A percentile compares a stretch with the other conserved stretches of the same genome.
phyloP scores from a whole-genome alignment of 1,140 invertebrate genomes.

The Heliothis virescens region DNA sequence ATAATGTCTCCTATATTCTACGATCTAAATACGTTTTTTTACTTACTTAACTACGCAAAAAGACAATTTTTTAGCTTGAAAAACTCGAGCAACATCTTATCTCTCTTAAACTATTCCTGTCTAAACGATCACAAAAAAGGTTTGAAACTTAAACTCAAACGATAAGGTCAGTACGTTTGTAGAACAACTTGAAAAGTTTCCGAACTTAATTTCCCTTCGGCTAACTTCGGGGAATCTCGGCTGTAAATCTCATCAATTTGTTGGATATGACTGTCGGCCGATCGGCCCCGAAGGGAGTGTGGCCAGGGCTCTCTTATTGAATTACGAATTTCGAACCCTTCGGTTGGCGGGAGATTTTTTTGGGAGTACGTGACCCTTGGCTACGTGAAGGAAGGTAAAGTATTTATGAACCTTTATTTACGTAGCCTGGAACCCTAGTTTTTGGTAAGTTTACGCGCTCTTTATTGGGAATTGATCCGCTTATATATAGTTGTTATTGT shows the following conservation, averaged over 20 bases:
- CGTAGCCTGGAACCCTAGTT: constrained; percentile 26
- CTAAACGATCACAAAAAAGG: constrained; percentile 35
- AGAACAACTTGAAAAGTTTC: constrained; percentile 64
- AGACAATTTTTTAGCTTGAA: too few relatives aligned
- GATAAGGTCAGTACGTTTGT: constrained; percentile 59
- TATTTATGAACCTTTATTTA: constrained; percentile 54
- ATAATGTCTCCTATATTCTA: too few relatives aligned
- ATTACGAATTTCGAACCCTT: constrained; percentile 61
- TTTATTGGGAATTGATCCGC: background rate
- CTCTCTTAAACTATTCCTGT: constrained; percentile 51
- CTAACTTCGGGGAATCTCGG: constrained; percentile 70
- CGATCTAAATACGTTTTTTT: too few relatives aligned
- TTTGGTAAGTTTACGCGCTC: constrained; percentile 5
- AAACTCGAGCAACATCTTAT: constrained; percentile 42
- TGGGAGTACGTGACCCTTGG: constrained; percentile 45
- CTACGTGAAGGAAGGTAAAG: constrained; percentile 42
- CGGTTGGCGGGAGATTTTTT: constrained; percentile 51
- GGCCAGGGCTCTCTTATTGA: constrained; percentile 67
- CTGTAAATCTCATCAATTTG: constrained; percentile 75
- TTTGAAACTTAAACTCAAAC: constrained; percentile 44
- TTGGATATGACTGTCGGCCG: constrained; percentile 62
- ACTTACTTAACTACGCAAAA: too few relatives aligned
- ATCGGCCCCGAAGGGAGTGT: constrained; percentile 59
- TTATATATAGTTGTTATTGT: background rate
- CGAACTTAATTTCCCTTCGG: constrained; percentile 73